phyloP scores from a whole-genome alignment of 2,797 vertebrate species.

The Argyrosomus regius region DNA sequence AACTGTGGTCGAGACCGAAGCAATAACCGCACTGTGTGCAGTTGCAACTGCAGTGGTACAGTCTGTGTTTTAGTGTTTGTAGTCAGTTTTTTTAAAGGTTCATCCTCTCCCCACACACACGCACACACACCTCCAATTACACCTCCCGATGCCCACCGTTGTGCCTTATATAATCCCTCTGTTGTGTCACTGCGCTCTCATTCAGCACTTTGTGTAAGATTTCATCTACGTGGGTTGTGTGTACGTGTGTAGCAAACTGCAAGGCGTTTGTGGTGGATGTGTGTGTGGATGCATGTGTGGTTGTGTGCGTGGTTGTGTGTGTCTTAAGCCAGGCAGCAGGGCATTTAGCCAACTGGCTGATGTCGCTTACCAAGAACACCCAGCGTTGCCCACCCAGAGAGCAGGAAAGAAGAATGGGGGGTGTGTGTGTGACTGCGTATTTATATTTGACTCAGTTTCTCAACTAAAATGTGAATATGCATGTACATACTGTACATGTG shows the following conservation, averaged over 20 bases:
- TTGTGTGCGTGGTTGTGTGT: slow-evolving; percentile 11
- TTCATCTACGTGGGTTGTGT: slow-evolving; percentile 34
- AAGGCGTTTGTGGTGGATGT: slow-evolving; percentile 9
- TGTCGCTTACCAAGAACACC: slow-evolving; percentile 43
- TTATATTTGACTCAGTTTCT: background rate
- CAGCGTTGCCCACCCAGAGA: slow-evolving; percentile 45
- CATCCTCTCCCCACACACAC: slow-evolving; percentile 37
- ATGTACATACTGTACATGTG: background rate
- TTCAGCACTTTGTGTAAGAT: slow-evolving; percentile 50
- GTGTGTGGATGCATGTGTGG: slow-evolving; percentile 26
- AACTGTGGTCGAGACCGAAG: slow-evolving; percentile 14
- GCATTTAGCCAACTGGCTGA: slow-evolving; percentile 58
- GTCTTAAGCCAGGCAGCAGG: slow-evolving; percentile 38
- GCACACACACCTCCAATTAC: slow-evolving; percentile 31
- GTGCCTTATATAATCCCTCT: slow-evolving; percentile 64
- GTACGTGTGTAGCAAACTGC: slow-evolving; percentile 33
- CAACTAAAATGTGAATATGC: background rate
- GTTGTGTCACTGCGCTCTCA: slow-evolving; percentile 58
- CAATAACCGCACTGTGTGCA: slow-evolving; percentile 21
- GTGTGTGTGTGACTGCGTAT: background rate
- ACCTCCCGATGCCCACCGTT: slow-evolving; percentile 11
- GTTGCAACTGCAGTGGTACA: slow-evolving; percentile 22
- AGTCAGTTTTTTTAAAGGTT: slow-evolving; percentile 61
- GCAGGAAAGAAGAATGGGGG: background rate
- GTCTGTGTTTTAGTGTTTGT: slow-evolving; percentile 35